Percentiles rank a stretch among this genome's conserved stretches.
Conservation (phyloP, 2,888 invertebrate species). For the Xestia rhomboidea region DNA sequence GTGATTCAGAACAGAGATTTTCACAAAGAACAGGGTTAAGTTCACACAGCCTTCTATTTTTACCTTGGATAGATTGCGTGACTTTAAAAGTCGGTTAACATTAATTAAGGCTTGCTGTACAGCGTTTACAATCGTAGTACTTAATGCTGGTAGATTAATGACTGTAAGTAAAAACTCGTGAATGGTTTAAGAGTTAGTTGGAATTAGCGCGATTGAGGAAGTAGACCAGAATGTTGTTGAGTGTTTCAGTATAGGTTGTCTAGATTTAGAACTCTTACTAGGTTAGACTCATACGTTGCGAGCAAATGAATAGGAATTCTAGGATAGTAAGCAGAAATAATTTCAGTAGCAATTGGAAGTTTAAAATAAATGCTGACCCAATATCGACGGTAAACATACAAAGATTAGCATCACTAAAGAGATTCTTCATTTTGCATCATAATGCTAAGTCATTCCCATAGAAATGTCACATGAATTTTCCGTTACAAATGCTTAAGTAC, state of each 20-base stretch:
- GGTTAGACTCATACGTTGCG: constrained; percentile 39
- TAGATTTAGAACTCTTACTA: constrained; percentile 55
- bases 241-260: constrained; percentile 45
- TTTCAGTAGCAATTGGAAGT: constrained; percentile 10
- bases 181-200: constrained; percentile 18
- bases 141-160: constrained; percentile 51
- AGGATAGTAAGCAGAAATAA: constrained; percentile 13
- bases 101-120: constrained; percentile 80
- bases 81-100: constrained; percentile 72
- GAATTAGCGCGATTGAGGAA: constrained; percentile 45
- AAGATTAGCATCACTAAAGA: constrained; percentile 8
- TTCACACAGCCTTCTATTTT: constrained; percentile 80
- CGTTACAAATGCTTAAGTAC: constrained; percentile 38
- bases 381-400: neutral
- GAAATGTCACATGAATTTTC: constrained; percentile 45
- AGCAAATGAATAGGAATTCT: constrained; percentile 21
- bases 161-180: constrained; percentile 34
- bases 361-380: constrained; percentile 20
- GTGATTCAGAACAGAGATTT: constrained; percentile 66
- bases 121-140: constrained; percentile 67
- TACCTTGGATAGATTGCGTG: constrained; percentile 81
- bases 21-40: constrained; percentile 73
- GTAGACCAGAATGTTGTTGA: constrained; percentile 34
- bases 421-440: neutral
- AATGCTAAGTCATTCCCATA: constrained; percentile 20